Conservation (phyloP, 1,140 invertebrate genomes). For the Eurytemora carolleeae region DNA sequence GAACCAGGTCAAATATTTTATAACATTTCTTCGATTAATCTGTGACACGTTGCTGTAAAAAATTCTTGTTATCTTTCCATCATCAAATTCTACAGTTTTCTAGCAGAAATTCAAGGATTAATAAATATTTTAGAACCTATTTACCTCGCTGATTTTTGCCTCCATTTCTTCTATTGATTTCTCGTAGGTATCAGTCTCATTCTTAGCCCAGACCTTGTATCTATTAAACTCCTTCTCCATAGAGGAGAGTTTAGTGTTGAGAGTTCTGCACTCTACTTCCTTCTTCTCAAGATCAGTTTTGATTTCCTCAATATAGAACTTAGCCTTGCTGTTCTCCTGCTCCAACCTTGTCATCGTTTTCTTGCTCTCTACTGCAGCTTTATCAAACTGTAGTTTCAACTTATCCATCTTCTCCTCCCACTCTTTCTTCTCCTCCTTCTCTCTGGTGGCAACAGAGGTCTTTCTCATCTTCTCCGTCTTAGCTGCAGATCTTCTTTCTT, state of each 20-base stretch:
- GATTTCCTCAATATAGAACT: constrained; percentile 1
- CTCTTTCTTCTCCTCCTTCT: constrained; percentile 12
- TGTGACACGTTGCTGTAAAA: too few relatives aligned
- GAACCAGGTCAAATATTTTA: too few relatives aligned
- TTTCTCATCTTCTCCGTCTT: constrained; percentile 8
- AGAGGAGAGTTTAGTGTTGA: neutral
- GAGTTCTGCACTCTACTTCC: constrained; percentile 5
- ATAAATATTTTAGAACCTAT: too few relatives aligned
- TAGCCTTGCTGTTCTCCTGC: constrained; percentile 4
- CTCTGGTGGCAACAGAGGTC: neutral
- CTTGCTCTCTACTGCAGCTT: constrained; percentile 12
- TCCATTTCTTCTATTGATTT: constrained; percentile 8
- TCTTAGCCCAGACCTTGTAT: constrained; percentile 2
- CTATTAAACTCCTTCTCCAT: constrained; percentile 12
- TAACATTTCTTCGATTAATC: too few relatives aligned
- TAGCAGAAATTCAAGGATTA: too few relatives aligned
- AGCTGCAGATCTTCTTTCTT: constrained; percentile 5
- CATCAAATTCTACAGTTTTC: too few relatives aligned
- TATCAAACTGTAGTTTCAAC: constrained; percentile 13
- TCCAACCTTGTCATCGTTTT: constrained; percentile 10
- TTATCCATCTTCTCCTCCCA: constrained; percentile 12
- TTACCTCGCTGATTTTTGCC: constrained; percentile 3
- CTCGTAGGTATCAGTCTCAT: neutral
- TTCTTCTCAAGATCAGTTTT: constrained; percentile 11
- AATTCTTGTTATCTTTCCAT: too few relatives aligned